Conservation (phyloP, 2,797 vertebrate species). For the Anabacerthia variegaticeps region DNA sequence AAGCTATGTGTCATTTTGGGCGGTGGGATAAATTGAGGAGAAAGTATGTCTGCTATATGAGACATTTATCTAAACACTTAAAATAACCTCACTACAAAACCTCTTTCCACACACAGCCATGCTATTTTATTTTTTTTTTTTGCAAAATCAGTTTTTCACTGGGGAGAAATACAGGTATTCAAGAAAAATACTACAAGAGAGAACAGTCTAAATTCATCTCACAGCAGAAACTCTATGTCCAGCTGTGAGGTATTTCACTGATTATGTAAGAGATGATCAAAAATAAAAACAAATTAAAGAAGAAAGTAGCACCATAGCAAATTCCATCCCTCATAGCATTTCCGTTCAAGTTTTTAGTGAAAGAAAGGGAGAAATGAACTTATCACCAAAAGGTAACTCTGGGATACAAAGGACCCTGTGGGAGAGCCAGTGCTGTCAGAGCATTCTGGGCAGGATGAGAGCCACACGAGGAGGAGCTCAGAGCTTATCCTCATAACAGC, state of each 20-base stretch:
- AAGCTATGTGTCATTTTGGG: background rate
- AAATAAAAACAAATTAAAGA: slow-evolving; percentile 2
- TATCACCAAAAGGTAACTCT: background rate
- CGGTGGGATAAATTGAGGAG: background rate
- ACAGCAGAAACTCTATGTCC: background rate
- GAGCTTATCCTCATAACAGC: background rate
- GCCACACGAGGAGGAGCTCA: rapidly evolving
- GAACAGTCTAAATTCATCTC: background rate
- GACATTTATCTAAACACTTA: background rate
- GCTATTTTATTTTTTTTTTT: background rate
- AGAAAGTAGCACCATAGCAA: background rate
- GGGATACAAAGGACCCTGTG: background rate
- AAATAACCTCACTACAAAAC: background rate
- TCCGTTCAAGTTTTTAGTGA: background rate
- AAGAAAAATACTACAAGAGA: background rate
- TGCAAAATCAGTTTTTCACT: background rate
- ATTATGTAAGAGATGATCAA: background rate
- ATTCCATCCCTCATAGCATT: background rate
- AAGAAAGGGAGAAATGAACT: background rate
- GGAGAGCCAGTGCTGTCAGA: rapidly evolving
- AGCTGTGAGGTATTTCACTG: background rate
- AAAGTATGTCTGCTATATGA: background rate
- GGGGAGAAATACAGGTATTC: background rate
- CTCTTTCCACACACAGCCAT: background rate
- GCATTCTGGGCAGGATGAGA: background rate